phyloP scores from a whole-genome alignment of 1,140 invertebrate genomes.

The Neodiprion lecontei region DNA sequence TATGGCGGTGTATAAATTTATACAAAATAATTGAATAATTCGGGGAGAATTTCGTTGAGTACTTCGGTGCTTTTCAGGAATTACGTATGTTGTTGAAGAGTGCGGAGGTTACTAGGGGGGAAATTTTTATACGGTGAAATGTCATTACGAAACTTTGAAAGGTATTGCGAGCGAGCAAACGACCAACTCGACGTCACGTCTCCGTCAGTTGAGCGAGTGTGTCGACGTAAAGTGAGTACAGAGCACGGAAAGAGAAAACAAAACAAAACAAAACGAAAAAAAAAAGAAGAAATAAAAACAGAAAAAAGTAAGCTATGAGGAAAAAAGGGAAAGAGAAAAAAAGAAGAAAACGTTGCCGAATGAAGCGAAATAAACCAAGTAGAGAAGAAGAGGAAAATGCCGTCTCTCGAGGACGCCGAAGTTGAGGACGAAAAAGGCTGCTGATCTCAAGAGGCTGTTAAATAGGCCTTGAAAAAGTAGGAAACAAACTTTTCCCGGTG shows the following conservation, averaged over 20 bases:
- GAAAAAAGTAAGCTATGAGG: neutral
- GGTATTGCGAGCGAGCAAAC: neutral
- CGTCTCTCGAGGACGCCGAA: too few relatives aligned
- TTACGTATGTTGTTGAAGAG: too few relatives aligned
- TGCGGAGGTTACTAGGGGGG: too few relatives aligned
- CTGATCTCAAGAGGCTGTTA: neutral
- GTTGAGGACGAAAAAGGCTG: too few relatives aligned
- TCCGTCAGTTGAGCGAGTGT: neutral
- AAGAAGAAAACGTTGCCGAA: neutral
- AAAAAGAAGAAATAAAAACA: neutral
- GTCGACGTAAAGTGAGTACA: neutral
- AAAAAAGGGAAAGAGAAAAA: neutral
- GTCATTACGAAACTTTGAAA: neutral
- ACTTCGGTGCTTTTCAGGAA: too few relatives aligned
- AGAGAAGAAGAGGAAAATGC: too few relatives aligned
- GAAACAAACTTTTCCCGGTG: neutral
- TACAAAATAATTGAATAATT: too few relatives aligned
- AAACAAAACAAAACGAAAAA: neutral
- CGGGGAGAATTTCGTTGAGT: too few relatives aligned
- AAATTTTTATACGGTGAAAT: neutral
- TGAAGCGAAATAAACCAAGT: too few relatives aligned
- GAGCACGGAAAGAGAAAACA: neutral
- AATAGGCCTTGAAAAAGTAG: constrained; percentile 5
- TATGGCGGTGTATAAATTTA: too few relatives aligned
- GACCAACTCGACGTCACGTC: neutral